Evolutionary conservation across 2,888 invertebrate genomes (phyloP).

Genomic region (Pharmacophagus antenor): DNA sequence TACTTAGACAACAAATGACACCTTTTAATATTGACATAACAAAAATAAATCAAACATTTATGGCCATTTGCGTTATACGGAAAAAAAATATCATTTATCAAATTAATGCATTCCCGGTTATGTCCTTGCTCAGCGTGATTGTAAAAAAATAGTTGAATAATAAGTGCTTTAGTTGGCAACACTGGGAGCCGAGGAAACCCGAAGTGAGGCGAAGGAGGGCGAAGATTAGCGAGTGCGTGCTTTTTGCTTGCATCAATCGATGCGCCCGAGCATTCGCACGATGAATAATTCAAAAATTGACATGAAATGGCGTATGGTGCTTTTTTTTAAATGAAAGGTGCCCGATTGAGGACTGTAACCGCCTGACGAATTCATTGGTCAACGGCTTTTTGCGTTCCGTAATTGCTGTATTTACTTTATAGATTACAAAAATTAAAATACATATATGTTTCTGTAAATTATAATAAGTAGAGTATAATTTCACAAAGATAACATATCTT

Average conservation of each 20-base stretch:
- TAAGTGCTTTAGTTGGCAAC: slow-evolving; percentile 72
- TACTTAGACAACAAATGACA: slow-evolving; percentile 53
- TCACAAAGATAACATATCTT: no score
- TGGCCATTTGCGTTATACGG: slow-evolving; percentile 38
- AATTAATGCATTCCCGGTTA: slow-evolving; percentile 75
- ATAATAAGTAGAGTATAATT: neutral
- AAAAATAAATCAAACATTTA: slow-evolving; percentile 60
- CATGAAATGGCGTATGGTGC: slow-evolving; percentile 81
- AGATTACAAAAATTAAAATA: slow-evolving; percentile 40
- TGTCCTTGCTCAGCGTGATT: slow-evolving; percentile 78
- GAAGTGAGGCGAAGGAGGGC: slow-evolving; percentile 66
- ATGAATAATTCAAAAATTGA: slow-evolving; percentile 82
- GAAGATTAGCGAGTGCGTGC: slow-evolving; percentile 78
- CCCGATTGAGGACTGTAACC: slow-evolving; percentile 81
- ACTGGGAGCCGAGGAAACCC: slow-evolving; percentile 67
- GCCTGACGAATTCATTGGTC: slow-evolving; percentile 81
- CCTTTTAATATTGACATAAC: slow-evolving; percentile 60
- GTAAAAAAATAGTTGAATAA: slow-evolving; percentile 79
- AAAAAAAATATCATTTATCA: slow-evolving; percentile 77
- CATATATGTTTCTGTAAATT: neutral
- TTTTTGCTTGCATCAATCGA: slow-evolving; percentile 81
- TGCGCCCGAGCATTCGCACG: slow-evolving; percentile 80
- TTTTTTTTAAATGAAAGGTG: slow-evolving; percentile 79
- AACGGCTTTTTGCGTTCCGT: slow-evolving; percentile 74
- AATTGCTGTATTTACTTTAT: slow-evolving; percentile 74